Conservation (phyloP, 2,888 invertebrate genomes). For the Entomobrya multifasciata region DNA sequence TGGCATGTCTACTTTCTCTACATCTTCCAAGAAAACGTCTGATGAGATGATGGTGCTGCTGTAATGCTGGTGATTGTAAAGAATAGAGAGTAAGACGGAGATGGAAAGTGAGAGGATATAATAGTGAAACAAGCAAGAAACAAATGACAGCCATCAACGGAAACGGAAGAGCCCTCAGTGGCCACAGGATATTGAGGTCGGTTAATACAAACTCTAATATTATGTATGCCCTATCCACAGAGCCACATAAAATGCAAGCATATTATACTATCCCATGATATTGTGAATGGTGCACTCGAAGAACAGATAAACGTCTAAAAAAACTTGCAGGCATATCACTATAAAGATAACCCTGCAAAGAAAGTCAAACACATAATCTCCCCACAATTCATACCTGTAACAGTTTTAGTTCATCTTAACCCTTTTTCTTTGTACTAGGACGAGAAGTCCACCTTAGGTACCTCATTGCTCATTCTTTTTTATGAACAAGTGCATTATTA, state of each 20-base stretch:
- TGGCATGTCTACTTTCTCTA: neutral
- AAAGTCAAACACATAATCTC: constrained; percentile 20
- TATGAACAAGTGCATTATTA: constrained; percentile 51
- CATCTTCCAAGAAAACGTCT: constrained; percentile 11
- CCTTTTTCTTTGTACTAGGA: neutral
- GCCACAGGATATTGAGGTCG: constrained; percentile 62
- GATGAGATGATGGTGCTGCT: neutral
- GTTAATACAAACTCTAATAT: neutral
- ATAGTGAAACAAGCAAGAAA: constrained; percentile 37
- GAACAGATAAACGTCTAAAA: neutral
- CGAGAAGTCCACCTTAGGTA: neutral
- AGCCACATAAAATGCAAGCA: no score
- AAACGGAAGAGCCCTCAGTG: constrained; percentile 62
- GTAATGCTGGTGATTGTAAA: neutral
- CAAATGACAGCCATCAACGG: constrained; percentile 63
- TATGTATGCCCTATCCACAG: neutral
- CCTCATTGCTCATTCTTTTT: constrained; percentile 27
- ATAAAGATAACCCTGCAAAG: neutral
- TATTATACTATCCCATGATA: no score
- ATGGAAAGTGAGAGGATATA: neutral
- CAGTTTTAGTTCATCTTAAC: neutral
- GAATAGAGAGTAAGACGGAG: neutral
- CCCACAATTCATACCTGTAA: constrained; percentile 24
- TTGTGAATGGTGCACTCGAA: neutral
- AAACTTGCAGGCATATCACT: neutral